Evolutionary conservation across 2,113 vertebrate genomes (phyloP).

Genomic region (Penelope pileata): DNA sequence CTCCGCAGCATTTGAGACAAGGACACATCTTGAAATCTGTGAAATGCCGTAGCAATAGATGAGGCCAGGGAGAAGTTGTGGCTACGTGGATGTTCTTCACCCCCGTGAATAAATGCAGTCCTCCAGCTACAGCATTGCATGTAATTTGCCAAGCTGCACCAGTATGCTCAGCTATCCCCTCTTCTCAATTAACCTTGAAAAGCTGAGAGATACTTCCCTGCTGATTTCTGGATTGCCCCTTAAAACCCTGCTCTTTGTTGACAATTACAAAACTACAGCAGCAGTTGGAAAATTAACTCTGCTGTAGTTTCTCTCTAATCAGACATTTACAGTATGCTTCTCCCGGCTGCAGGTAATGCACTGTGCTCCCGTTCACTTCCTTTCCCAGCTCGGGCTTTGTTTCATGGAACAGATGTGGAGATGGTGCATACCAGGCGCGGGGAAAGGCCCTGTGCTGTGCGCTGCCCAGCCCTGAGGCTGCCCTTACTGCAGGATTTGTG

Average conservation of each 20-base stretch:
- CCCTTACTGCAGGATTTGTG: neutral
- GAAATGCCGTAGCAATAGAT: neutral
- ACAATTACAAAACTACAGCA: slow-evolving; percentile 41
- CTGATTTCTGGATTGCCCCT: slow-evolving; percentile 68
- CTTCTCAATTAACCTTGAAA: slow-evolving; percentile 72
- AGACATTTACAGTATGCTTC: neutral
- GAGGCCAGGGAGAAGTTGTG: slow-evolving; percentile 10
- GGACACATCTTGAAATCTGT: slow-evolving; percentile 20
- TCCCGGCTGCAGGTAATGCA: neutral
- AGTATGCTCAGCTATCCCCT: neutral
- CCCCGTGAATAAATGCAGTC: slow-evolving; percentile 20
- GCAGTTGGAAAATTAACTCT: slow-evolving; percentile 43
- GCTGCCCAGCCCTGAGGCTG: neutral
- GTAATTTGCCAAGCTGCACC: slow-evolving; percentile 21
- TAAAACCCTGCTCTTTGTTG: slow-evolving; percentile 62
- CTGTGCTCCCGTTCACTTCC: neutral
- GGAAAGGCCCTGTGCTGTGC: neutral
- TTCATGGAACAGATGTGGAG: neutral
- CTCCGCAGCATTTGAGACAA: neutral
- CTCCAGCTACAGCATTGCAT: neutral
- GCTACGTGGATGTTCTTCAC: neutral
- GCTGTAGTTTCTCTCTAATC: slow-evolving; percentile 26
- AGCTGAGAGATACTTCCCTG: slow-evolving; percentile 61
- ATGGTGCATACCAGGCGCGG: too few relatives aligned
- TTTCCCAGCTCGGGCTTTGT: neutral